Conservation (phyloP, 1,140 invertebrate species). For the Streblospio benedicti region DNA sequence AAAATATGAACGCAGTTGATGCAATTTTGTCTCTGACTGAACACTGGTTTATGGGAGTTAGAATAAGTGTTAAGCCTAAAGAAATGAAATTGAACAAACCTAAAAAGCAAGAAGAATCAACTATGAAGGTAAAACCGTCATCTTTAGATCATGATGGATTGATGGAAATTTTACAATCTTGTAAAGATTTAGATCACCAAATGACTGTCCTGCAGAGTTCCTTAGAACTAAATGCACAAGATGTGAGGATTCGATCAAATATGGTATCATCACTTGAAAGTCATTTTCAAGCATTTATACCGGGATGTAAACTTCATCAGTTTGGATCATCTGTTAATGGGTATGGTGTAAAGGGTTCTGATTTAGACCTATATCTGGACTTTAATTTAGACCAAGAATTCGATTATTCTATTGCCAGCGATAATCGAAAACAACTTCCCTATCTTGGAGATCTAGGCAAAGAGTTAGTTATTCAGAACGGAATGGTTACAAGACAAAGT, state of each 20-base stretch:
- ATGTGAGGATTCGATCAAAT: too few relatives aligned
- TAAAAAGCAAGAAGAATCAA: background rate
- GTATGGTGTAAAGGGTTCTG: slow-evolving; percentile 37
- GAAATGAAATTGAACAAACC: background rate
- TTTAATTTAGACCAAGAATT: slow-evolving; percentile 10
- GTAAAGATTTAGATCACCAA: background rate
- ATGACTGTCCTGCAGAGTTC: too few relatives aligned
- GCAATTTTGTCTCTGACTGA: background rate
- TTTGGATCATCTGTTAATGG: slow-evolving; percentile 45
- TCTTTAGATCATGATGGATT: slow-evolving; percentile 10
- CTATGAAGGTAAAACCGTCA: background rate
- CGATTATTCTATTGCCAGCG: background rate
- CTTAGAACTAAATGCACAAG: too few relatives aligned
- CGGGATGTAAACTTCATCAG: slow-evolving; percentile 33
- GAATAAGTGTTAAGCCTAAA: background rate
- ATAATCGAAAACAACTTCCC: slow-evolving; percentile 8
- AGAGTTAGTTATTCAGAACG: slow-evolving; percentile 24
- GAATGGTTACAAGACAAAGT: slow-evolving; percentile 24
- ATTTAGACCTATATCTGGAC: slow-evolving; percentile 40
- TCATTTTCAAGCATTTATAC: slow-evolving; percentile 13
- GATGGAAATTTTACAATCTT: background rate
- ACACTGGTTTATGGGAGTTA: background rate
- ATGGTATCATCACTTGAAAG: too few relatives aligned
- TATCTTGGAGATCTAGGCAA: slow-evolving; percentile 26
- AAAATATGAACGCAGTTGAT: background rate